Base-by-base conservation (phyloP, 2,113 vertebrate species). In the Stegastes partitus region DNA sequence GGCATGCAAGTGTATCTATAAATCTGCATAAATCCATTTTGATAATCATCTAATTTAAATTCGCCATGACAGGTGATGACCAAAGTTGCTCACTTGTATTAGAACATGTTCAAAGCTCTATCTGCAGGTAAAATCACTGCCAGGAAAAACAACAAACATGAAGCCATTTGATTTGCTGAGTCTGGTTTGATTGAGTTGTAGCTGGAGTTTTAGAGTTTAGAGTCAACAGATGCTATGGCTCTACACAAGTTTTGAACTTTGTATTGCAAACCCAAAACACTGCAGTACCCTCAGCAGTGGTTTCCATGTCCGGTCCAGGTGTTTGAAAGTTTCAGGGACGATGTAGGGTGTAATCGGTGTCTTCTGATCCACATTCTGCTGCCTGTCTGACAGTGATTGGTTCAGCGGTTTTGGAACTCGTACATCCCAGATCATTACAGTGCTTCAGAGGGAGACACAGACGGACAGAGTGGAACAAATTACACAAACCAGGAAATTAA, bases 391-490 rank as follows among this genome's bases (percentile, higher is more conserved):
- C 2, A 76, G 73, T 37, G 68, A 6, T 14, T 88, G 85, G 11
- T 55, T 23, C 10, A 16, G 2, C 22, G 22, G 2, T 77, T 85
- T 95, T 0, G 84, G 89, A 21, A 71, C 22, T 74, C 97, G 95
- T 74, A 98, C 88, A 82, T 96, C 95, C 98, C 98, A 99, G 93
- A 99, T 96, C 81, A 96, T 93, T 76, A 99, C 4, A 54, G 93
- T 89, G 68, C 98, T 97, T 89, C 47, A 31, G 4, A 61, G 11
- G 37, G 19, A 65, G 21, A 78, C 11, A n/a, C 7, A 68, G 12
- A 57, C 1, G 65, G 5, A 76, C 11, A 64, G 39, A 15, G 25
- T 76, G 71, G 85, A 57, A 39, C 9, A 39, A 39, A 39, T 28
- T 5, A 39, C 7, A 39, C 37, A 39, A 39, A 39, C 9, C 37